Percentiles rank a stretch among this genome's conserved stretches.
Evolutionary conservation across 2,888 invertebrate species (phyloP).

Genomic region (Mayetiola destructor): DNA sequence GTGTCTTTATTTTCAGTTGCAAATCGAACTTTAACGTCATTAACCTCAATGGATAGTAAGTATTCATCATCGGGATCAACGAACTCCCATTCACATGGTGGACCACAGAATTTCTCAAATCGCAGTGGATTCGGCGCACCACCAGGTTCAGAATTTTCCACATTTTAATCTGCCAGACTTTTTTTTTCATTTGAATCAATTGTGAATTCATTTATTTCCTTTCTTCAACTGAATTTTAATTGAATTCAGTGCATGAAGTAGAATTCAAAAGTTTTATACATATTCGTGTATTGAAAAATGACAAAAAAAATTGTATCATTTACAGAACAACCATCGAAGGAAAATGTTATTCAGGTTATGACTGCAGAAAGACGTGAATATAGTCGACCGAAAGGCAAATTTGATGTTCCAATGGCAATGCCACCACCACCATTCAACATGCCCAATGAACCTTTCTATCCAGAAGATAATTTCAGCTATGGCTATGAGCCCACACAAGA

Average conservation of each 20-base stretch:
- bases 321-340: conserved; percentile 35
- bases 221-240: no score
- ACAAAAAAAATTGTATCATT: no score
- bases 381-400: conserved; percentile 47
- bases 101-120: conserved; percentile 1
- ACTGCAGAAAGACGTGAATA: conserved; percentile 81
- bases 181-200: neutral
- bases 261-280: neutral
- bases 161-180: neutral
- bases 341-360: conserved; percentile 85
- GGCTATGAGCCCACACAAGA: conserved; percentile 61
- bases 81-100: neutral
- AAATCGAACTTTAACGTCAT: conserved; percentile 22
- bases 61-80: conserved; percentile 28
- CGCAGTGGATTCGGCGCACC: neutral
- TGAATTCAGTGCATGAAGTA: no score
- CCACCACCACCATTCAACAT: conserved; percentile 35
- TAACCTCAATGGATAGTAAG: conserved; percentile 41
- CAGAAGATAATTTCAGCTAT: conserved; percentile 34
- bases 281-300: neutral
- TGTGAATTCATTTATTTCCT: neutral
- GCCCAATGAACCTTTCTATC: conserved; percentile 35
- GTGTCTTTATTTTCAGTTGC: conserved; percentile 5
- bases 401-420: conserved; percentile 25
- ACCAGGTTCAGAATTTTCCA: neutral